Evolutionary conservation across 2,113 vertebrate genomes (phyloP), one percentile per base, ranked within the genome.

Genomic region (Sebastes fasciatus): DNA sequence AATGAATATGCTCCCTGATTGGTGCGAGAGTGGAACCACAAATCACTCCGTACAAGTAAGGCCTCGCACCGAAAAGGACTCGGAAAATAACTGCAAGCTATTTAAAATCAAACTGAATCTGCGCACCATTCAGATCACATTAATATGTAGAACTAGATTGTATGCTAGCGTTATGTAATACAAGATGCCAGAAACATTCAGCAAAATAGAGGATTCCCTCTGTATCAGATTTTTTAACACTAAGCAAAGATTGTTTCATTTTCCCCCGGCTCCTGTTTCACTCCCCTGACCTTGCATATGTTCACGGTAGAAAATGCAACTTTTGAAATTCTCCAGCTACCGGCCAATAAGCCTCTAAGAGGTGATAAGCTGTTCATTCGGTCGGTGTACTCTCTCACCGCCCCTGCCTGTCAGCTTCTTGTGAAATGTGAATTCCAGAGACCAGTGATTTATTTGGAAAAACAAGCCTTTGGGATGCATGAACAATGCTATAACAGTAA

Each of bases 1-100:
- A 91, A 92, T 92, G 82, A 89, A 91, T 74, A 92, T 90, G 81
- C 77, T 85, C 71, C 77, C 71, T 90, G 88, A 87, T 77, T 84
- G 72, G 80, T 75, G 69, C 66, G 70, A 77, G 66, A 86, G 79
- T 23, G 46, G 76, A 67, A 13, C 82, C 70, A 84, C 88, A 86
- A 83, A 86, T 89, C 86, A 74, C 73, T 81, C 68, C 58, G 48
- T 60, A 42, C 2, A 62, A 45, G 78, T 51, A 42, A 55, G 49
- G 67, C 8, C 11, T 42, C 43, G 40, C 2, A 68, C 10, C 40
- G 26, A 34, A 42, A 73, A 34, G 8, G 8, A 58, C 17, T 16
- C 6, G 7, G 45, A 40, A 73, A 42, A 49, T 61, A n/a, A 13
- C 46, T 63, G 14, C 8, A 46, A 23, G 40, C 13, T 1, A 3